Conservation (phyloP, 2,113 vertebrate species). For the Astur gentilis region DNA sequence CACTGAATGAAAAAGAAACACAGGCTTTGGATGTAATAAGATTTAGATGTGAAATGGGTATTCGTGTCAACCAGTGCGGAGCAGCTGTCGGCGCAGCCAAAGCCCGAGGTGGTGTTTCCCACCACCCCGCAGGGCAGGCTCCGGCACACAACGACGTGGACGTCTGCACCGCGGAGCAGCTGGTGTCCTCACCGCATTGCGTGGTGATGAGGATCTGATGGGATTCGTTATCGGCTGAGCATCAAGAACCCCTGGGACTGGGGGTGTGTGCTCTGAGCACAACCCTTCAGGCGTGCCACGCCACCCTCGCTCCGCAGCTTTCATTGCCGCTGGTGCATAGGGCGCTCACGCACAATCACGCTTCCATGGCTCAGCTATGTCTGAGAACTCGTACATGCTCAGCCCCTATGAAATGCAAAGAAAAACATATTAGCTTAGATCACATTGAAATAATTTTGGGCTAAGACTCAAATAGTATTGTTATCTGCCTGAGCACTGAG, state of each 20-base stretch:
- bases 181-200: background rate
- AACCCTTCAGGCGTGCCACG: background rate
- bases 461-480: background rate
- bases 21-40: background rate
- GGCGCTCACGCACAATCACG: background rate
- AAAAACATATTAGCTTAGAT: background rate
- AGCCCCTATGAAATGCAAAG: background rate
- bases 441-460: background rate
- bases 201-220: background rate
- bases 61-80: background rate
- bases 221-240: background rate
- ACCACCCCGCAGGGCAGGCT: background rate
- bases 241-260: background rate
- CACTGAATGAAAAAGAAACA: background rate
- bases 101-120: accelerated
- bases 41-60: background rate
- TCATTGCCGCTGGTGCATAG: background rate
- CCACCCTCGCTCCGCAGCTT: background rate
- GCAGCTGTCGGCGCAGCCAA: background rate
- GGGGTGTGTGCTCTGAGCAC: background rate
- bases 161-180: background rate
- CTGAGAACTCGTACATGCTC: background rate
- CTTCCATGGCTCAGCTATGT: background rate
- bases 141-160: accelerated
- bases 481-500: background rate